Conservation (phyloP, 2,797 vertebrate genomes). For the Columba guinea region DNA sequence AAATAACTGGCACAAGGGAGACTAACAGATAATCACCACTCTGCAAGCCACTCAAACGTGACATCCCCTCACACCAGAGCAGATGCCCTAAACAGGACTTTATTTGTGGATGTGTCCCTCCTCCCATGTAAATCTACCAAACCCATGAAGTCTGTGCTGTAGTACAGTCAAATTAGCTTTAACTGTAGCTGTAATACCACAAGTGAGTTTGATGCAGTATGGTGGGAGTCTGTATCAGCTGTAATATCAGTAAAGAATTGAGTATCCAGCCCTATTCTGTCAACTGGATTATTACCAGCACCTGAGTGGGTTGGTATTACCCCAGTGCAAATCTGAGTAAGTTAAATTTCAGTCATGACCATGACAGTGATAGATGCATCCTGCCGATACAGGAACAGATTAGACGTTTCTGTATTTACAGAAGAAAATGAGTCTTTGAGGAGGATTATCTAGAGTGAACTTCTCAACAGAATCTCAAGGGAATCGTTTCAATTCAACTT, state of each 20-base stretch:
- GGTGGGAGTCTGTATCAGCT: background rate
- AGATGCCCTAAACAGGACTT: background rate
- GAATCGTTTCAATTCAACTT: background rate
- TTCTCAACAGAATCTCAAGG: background rate
- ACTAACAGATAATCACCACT: background rate
- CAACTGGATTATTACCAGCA: background rate
- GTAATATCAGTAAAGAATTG: background rate
- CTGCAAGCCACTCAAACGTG: background rate
- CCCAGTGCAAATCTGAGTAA: background rate
- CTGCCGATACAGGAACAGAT: background rate
- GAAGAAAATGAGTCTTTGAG: background rate
- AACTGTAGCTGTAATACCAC: background rate
- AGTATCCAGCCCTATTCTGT: background rate
- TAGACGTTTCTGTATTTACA: background rate
- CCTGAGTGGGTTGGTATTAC: background rate
- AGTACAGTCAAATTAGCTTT: background rate
- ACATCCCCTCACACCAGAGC: background rate
- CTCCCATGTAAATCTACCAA: background rate
- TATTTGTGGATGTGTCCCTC: background rate
- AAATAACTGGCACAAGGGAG: background rate
- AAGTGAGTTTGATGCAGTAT: background rate
- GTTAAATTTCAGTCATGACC: rapidly evolving
- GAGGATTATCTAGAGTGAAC: conserved; percentile 2
- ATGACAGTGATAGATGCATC: background rate
- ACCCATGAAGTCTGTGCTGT: background rate